Evolutionary conservation across 1,140 invertebrate genomes (phyloP).

Genomic region (Hydropsyche tenuis): DNA sequence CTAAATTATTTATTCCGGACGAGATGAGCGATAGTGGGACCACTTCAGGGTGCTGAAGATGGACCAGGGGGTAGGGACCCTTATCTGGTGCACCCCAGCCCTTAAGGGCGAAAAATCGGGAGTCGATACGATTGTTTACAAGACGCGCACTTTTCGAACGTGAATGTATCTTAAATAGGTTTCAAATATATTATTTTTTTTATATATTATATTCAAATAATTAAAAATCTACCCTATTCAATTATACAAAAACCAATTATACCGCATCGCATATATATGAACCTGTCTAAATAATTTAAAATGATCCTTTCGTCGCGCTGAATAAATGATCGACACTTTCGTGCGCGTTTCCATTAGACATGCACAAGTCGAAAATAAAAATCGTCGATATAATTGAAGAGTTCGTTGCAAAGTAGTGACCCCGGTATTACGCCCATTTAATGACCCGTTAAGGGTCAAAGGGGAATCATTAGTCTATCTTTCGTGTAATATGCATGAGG

Average conservation of each 20-base stretch:
- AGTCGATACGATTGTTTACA: not conserved
- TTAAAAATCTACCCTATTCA: too few relatives aligned
- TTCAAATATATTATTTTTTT: too few relatives aligned
- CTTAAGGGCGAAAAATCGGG: not conserved
- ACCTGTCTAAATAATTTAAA: not conserved
- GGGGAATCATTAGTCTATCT: not conserved
- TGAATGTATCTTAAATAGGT: too few relatives aligned
- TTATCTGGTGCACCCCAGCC: slow-evolving; percentile 9
- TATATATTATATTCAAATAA: too few relatives aligned
- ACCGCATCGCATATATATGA: not conserved
- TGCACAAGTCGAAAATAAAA: slow-evolving; percentile 1
- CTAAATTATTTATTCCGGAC: slow-evolving; percentile 51
- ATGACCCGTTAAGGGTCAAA: slow-evolving; percentile 7
- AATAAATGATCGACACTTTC: not conserved
- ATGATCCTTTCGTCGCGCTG: not conserved
- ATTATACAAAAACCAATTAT: too few relatives aligned
- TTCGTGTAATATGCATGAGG: too few relatives aligned
- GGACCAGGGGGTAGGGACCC: not conserved
- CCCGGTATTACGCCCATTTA: not conserved
- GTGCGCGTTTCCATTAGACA: not conserved
- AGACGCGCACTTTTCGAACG: not conserved
- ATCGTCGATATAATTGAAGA: not conserved
- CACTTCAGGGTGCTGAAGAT: slow-evolving; percentile 28
- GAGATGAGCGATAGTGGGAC: slow-evolving; percentile 50
- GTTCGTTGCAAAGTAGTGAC: not conserved